Base-by-base conservation (phyloP, 2,797 vertebrate species). In the Dendrocincla fuliginosa region DNA sequence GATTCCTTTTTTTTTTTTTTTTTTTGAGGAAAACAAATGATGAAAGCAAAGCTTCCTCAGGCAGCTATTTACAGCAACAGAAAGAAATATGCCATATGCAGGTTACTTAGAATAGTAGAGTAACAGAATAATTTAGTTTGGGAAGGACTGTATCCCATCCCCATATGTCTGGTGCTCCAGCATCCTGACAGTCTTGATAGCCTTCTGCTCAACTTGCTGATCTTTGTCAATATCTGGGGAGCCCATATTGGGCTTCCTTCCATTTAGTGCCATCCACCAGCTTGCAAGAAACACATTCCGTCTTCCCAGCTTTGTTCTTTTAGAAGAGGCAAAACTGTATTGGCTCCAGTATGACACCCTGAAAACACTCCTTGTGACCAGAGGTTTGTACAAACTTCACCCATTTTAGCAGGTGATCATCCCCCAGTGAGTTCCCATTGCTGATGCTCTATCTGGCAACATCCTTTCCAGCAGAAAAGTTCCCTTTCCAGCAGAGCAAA, bases 231-330 rank as follows among this genome's bases (percentile, higher is more conserved):
- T 25, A 22, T 28, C 47, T 82, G 67, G 24, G 39, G 19, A 73
- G 14, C 27, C n/a, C 42, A 69, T n/a, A 47, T 0, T 1, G 8
- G 3, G 3, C 17, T 60, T 25, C 4, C 5, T 82, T 16, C 9
- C 3, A 5, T 55, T 65, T 65, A 25, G 9, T 55, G 42, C 52
- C 16, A 47, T 35, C 33, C 12, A 55, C 8, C 50, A 89, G 17
- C 46, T 86, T 78, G 28, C 25, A 74, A 22, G 8, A 16, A 76
- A 57, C 27, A 18, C 3, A 10, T 56, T 67, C 11, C 6, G 11
- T 24, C 32, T 60, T 30, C 30, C 8, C 3, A 4, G 0, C 5
- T 59, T 0, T 0, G 3, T 32, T 65, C 50, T 76, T 89, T 61
- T 46, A 61, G 28, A 73, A 32, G 13, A 56, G 11, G 8, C 5